Conservation (phyloP, 2,797 vertebrate species). For the Sciurus vulgaris region DNA sequence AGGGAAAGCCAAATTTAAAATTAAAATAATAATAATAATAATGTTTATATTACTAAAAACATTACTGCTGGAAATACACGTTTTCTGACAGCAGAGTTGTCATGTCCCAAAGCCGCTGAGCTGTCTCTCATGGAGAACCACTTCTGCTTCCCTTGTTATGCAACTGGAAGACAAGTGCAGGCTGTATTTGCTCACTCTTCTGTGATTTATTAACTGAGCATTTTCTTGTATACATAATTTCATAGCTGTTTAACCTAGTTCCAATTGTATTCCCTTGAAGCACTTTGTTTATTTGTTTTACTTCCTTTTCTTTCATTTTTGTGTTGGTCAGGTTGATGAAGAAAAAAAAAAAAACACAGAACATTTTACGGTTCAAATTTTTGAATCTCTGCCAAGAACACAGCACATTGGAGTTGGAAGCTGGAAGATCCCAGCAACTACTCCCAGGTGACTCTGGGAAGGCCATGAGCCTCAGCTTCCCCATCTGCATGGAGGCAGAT, state of each 20-base stretch:
- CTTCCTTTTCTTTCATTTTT: constrained; percentile 11
- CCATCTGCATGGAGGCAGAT: background rate
- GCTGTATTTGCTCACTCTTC: background rate
- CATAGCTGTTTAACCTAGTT: background rate
- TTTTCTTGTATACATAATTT: background rate
- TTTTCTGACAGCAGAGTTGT: background rate
- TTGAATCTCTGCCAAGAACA: background rate
- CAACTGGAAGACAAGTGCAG: background rate
- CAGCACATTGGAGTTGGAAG: background rate
- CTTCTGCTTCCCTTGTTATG: background rate
- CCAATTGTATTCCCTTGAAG: background rate
- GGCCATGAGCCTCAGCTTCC: background rate
- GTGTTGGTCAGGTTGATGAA: background rate
- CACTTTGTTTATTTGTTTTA: constrained; percentile 4
- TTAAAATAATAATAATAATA: background rate
- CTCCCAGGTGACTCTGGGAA: background rate
- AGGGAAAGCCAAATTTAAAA: constrained; percentile 41
- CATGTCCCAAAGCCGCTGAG: background rate
- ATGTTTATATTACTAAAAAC: background rate
- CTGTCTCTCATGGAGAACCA: background rate
- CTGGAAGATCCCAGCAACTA: background rate
- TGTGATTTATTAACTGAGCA: background rate
- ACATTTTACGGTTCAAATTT: background rate
- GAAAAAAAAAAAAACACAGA: background rate
- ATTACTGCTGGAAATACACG: background rate